Conservation (phyloP, 2,888 invertebrate species). For the Epinotia demarniana region DNA sequence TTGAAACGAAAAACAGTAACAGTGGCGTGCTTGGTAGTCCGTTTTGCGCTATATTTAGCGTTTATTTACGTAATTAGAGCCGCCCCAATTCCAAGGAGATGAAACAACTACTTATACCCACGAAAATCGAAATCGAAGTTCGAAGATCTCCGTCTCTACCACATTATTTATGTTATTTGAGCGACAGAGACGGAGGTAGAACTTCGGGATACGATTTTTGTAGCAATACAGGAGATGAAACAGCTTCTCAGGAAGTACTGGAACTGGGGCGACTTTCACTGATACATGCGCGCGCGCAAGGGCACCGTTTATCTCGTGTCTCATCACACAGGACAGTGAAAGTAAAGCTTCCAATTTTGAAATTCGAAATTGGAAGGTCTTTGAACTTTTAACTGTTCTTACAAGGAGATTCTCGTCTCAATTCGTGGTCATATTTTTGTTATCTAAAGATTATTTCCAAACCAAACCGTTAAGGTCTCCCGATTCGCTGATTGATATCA, state of each 20-base stretch:
- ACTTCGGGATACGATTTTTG: no score
- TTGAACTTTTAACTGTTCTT: neutral
- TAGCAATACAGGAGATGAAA: conserved; percentile 7
- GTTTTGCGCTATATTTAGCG: conserved; percentile 19
- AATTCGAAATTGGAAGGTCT: neutral
- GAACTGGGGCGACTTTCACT: conserved; percentile 44
- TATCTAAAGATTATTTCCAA: no score
- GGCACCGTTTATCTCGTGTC: conserved; percentile 29
- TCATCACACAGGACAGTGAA: conserved; percentile 41
- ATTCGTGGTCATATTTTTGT: no score
- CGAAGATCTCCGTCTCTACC: no score
- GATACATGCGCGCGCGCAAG: conserved; percentile 25
- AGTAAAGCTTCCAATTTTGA: conserved; percentile 29
- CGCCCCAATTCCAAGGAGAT: neutral
- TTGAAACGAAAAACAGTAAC: neutral
- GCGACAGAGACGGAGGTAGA: no score
- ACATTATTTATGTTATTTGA: no score
- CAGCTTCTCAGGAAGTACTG: conserved; percentile 22
- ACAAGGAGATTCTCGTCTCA: neutral
- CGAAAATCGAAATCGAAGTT: no score
- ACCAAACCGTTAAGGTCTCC: no score
- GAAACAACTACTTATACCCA: neutral
- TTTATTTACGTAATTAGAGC: conserved; percentile 12
- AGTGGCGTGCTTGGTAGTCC: neutral
- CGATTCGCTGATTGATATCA: no score